phyloP scores from a whole-genome alignment of 2,113 vertebrate genomes.

The Corvus cornix region DNA sequence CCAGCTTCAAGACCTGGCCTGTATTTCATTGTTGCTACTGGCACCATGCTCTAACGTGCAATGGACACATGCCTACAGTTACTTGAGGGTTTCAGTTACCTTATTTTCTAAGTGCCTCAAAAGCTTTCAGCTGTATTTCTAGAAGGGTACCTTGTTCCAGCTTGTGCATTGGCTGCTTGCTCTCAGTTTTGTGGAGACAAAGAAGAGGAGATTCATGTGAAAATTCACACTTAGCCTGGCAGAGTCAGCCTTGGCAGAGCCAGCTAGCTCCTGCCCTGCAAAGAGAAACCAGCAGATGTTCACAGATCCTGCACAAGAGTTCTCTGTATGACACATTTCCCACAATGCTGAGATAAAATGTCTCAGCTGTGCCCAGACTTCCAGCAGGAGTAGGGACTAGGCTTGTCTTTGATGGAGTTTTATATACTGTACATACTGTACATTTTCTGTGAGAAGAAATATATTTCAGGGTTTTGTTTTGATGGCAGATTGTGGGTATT shows the following conservation, averaged over 20 bases:
- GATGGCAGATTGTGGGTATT: neutral
- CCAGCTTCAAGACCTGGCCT: neutral
- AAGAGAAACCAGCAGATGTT: neutral
- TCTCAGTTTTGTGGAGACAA: neutral
- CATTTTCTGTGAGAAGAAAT: neutral
- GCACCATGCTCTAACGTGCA: neutral
- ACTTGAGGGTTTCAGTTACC: neutral
- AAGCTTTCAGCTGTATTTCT: neutral
- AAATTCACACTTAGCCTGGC: neutral
- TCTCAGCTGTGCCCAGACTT: conserved; percentile 6
- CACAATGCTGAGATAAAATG: neutral
- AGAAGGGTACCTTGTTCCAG: neutral
- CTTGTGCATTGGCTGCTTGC: neutral
- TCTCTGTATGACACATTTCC: conserved; percentile 3
- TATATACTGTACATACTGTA: neutral
- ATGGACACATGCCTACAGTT: accelerated
- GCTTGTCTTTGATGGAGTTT: neutral
- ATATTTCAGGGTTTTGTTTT: neutral
- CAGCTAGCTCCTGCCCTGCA: neutral
- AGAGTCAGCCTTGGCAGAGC: neutral
- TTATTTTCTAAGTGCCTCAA: neutral
- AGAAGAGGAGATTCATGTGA: neutral
- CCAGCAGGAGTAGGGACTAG: neutral
- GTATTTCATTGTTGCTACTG: neutral
- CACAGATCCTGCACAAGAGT: neutral